Base-by-base conservation (phyloP, 1,140 invertebrate genomes). In the Sitophilus oryzae region DNA sequence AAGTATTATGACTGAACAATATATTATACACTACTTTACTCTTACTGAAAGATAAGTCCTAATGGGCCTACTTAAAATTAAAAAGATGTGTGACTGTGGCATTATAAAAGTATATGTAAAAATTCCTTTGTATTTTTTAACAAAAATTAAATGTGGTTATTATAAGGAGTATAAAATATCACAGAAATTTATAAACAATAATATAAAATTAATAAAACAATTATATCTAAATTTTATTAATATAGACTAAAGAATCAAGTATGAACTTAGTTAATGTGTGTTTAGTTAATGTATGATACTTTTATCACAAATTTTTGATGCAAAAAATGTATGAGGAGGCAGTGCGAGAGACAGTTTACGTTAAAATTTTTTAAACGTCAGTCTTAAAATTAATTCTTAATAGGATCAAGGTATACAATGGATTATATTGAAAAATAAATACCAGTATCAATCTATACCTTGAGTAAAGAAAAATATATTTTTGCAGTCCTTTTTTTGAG, bases 281-380 rank as follows among this genome's bases (percentile, higher is more conserved):
- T 14, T 35, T 35, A 35, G 10, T 11, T 35, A 35, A 35, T 11
- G 18, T 5, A 38, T 38, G 36, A 38, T 16, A 10, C 14, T n/a
- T 38, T 16, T 38, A n/a, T 16, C 36, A 38, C 14, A 38, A 3
- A 38, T 38, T 38, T 38, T 38, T 38, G 36, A 38, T 38, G 36
- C 36, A 14, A 38, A 38, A 38, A 38, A 16, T 38, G 36, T 38
- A 16, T 5, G 8, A n/a, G n/a, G 14, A 38, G 36, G 36, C 36
- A 38, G 36, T 38, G 36, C 14, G 36, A 14, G 18, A 16, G 11
- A 6, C 8, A n/a, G 14, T 38, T 38, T 6, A 38, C 18, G 36
- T 38, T 16, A n/a, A n/a, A n/a, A n/a, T n/a, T n/a, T n/a, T n/a
- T n/a, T n/a, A n/a, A n/a, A 11, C 11, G 25, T 30, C 25, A 30